Evolutionary conservation across 2,797 vertebrate genomes (phyloP), one percentile per base, ranked within the genome.

Genomic region (Simalia tracyae): DNA sequence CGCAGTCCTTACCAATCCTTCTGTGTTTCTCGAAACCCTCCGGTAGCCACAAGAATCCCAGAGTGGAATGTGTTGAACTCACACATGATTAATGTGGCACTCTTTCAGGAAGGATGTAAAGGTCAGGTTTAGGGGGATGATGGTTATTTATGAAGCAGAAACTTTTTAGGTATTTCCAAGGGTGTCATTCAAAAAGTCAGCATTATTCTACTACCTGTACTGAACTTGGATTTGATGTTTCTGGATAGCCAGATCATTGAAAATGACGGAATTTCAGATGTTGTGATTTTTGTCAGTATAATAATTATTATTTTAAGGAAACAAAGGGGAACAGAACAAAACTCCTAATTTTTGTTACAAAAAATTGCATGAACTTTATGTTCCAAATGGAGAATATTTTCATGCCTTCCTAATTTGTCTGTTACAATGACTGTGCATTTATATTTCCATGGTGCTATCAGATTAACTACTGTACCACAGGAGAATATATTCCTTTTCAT

Each of bases 141-240:
- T 92, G 91, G 89, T 94, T 92, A 97, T 97, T 97, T 97, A 94
- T 57, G 93, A 92, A 87, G 72, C 94, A 96, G 94, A 94, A 94
- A 92, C 93, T 89, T 96, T 85, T 94, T 94, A 94, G 94, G 72
- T 94, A 94, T 93, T 96, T 96, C 92, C 92, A 95, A 95, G 85
- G 95, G 57, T 96, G 94, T 91, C 95, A 96, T 95, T 94, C 94
- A 95, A 94, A 94, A 81, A 93, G 57, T 94, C 94, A 95, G 60
- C 19, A 96, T 95, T 94, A 93, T 96, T 95, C 96, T 89, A 54
- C 50, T 57, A 81, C 72, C 19, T 81, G 36, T 46, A 36, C 68
- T 95, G 84, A 96, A 92, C 66, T 95, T 92, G 89, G 92, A 91
- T 89, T 95, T 94, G 87, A 84, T 92, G 76, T 14, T 54, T 96